These are phyloP conservation scores for Oenanthe oenanthe DNA, from an alignment of 2,113 vertebrate species.

Conservation along the genomic window DNA sequence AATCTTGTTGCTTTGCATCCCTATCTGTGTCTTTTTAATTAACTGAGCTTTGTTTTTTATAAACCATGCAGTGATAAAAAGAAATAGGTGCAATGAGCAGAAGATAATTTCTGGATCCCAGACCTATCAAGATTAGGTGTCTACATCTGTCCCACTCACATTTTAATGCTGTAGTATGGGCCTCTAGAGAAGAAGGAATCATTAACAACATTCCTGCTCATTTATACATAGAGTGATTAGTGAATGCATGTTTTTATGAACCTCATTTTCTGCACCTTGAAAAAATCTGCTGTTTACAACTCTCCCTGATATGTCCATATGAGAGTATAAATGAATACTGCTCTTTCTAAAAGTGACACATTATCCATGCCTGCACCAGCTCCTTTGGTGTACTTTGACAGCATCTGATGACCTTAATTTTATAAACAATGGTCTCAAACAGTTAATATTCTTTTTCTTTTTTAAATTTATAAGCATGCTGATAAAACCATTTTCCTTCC, in stretches of 20 bases:
- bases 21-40: background rate
- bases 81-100: background rate
- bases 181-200: background rate
- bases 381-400: background rate
- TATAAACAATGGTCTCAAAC: background rate
- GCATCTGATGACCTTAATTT: background rate
- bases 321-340: background rate
- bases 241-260: background rate
- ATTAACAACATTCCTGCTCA: background rate
- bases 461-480: background rate
- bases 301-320: background rate
- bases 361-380: background rate
- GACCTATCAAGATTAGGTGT: background rate
- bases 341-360: background rate
- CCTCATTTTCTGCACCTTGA: background rate
- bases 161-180: background rate
- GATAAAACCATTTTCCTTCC: background rate
- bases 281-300: conserved; percentile 13
- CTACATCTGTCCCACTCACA: conserved; percentile 7
- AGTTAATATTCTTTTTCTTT: background rate
- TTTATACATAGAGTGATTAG: background rate
- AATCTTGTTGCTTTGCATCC: background rate
- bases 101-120: background rate
- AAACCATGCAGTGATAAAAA: background rate
- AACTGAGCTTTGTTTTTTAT: background rate